phyloP scores from a whole-genome alignment of 2,113 vertebrate genomes.

The Ophthalmolycus amberensis region DNA sequence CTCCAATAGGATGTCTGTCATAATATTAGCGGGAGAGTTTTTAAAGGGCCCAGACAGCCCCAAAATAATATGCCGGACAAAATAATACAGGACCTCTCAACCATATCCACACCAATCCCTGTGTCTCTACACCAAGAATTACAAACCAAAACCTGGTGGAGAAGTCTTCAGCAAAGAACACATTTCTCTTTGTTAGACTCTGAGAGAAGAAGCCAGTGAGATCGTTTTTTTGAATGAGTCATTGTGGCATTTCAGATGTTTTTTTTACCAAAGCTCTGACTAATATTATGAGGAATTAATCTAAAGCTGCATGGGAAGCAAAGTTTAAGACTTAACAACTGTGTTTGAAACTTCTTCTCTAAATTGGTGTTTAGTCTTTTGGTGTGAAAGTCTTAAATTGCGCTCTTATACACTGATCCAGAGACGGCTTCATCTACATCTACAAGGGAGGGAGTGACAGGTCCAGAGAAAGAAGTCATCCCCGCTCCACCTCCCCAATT shows the following conservation, averaged over 20 bases:
- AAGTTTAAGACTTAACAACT: not conserved
- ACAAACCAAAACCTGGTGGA: constrained; percentile 26
- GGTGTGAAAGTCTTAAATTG: not conserved
- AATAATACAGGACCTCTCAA: constrained; percentile 46
- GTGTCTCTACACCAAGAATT: constrained; percentile 35
- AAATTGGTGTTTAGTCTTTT: not conserved
- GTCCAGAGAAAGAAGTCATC: constrained; percentile 41
- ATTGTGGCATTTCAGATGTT: not conserved
- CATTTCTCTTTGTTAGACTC: constrained; percentile 7
- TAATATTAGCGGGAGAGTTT: constrained; percentile 73
- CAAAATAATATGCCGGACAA: constrained; percentile 52
- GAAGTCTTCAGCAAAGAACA: not conserved
- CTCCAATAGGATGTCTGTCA: constrained; percentile 71
- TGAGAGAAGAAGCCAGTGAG: not conserved
- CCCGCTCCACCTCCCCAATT: constrained; percentile 58
- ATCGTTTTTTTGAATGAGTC: not conserved
- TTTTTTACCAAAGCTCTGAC: not conserved
- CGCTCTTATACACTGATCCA: constrained; percentile 5
- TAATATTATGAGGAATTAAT: not conserved
- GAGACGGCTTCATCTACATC: not conserved
- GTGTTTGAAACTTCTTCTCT: not conserved
- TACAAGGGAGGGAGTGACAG: constrained; percentile 24
- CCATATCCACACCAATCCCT: constrained; percentile 11
- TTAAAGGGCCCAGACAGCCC: constrained; percentile 60
- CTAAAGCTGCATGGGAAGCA: not conserved